Percentiles rank a stretch among this genome's conserved stretches.
Conservation (phyloP, 2,113 vertebrate species). For the Cinclus mexicanus region DNA sequence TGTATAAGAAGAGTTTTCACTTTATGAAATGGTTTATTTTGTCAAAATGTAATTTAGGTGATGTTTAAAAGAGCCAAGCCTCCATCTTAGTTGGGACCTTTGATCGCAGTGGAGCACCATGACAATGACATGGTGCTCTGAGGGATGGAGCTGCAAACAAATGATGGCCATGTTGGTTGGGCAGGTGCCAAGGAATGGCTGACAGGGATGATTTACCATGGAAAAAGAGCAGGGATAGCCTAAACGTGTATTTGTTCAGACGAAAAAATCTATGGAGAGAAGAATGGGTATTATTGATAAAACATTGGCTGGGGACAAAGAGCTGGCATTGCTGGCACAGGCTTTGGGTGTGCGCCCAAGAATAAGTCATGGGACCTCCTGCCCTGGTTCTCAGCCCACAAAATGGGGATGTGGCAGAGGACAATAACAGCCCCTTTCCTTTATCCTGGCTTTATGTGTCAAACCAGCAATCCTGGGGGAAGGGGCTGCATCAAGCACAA, state of each 20-base stretch:
- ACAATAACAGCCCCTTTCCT: conserved; percentile 11
- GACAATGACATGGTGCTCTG: background rate
- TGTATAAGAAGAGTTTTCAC: background rate
- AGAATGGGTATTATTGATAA: conserved; percentile 1
- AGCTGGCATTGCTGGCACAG: conserved; percentile 12
- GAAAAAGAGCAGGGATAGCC: background rate
- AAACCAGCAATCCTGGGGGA: background rate
- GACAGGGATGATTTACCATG: background rate
- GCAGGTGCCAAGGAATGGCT: background rate
- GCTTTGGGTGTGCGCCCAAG: background rate
- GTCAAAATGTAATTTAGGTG: background rate
- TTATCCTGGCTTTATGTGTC: conserved; percentile 8
- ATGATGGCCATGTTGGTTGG: rapidly evolving
- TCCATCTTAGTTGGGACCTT: background rate
- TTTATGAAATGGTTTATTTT: background rate
- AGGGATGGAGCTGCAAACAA: background rate
- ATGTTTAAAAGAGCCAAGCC: background rate
- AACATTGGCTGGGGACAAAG: background rate
- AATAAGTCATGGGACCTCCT: conserved; percentile 26
- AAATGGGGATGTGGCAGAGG: conserved; percentile 2
- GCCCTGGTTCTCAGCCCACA: conserved; percentile 15
- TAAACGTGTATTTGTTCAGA: background rate
- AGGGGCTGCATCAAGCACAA: background rate
- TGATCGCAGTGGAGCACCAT: background rate
- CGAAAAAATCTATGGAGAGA: background rate